A percentile compares a stretch with the other conserved stretches of the same genome.
These are phyloP conservation scores for Orchestia grillus DNA, from an alignment of 1,140 invertebrate species.

Conservation along the genomic window DNA sequence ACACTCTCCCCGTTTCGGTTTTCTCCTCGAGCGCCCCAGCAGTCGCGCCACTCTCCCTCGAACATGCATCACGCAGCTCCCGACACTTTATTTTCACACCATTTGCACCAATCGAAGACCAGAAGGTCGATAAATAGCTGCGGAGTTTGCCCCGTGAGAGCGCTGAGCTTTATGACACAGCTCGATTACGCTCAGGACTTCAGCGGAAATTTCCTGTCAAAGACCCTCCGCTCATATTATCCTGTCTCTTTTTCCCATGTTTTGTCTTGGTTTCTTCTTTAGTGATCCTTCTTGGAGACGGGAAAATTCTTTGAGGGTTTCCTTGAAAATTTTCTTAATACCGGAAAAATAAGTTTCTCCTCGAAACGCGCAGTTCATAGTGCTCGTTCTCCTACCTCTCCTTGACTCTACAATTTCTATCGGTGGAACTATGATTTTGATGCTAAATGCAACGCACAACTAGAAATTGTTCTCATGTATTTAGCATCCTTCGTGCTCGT, in stretches of 20 bases:
- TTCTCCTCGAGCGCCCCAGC: neutral
- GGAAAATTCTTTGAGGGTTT: neutral
- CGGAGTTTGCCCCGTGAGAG: neutral
- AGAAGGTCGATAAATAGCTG: constrained; percentile 40
- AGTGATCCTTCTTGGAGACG: neutral
- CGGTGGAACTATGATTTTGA: too few species aligned
- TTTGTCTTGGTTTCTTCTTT: neutral
- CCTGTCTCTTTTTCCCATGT: neutral
- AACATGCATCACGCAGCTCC: neutral
- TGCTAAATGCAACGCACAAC: neutral
- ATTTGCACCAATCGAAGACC: constrained; percentile 55
- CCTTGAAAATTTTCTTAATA: neutral
- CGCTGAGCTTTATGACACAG: constrained; percentile 3
- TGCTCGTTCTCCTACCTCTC: neutral
- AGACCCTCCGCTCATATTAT: neutral
- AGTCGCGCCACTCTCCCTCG: neutral
- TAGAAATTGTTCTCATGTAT: neutral
- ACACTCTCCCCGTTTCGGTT: neutral
- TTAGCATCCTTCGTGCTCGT: neutral
- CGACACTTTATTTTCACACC: constrained; percentile 55
- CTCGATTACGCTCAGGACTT: constrained; percentile 33
- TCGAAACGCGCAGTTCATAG: neutral
- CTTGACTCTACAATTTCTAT: neutral
- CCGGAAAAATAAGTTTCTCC: too few species aligned
- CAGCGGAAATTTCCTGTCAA: constrained; percentile 49